Percentiles rank a stretch among this genome's conserved stretches.
phyloP scores from a whole-genome alignment of 2,888 invertebrate species.

The Megalurothrips usitatus region DNA sequence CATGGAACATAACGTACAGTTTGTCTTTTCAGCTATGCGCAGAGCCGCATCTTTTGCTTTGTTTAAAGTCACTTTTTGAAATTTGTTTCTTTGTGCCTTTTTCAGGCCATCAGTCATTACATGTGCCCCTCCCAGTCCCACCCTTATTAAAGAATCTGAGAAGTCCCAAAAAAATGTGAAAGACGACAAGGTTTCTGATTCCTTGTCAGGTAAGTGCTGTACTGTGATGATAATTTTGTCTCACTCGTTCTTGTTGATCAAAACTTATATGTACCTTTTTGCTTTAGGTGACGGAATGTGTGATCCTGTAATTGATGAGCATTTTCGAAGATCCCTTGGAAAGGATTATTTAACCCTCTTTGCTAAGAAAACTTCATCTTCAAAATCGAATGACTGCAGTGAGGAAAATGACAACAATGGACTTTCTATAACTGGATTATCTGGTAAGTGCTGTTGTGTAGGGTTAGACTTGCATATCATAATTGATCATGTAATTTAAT shows the following conservation, averaged over 20 bases:
- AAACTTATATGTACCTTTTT: too few species aligned
- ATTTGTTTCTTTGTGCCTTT: not conserved
- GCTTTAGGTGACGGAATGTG: constrained; percentile 50
- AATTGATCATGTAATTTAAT: not conserved
- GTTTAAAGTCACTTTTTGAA: not conserved
- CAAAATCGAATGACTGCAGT: constrained; percentile 31
- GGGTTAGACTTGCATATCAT: not conserved
- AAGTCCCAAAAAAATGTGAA: not conserved
- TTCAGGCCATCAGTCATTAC: constrained; percentile 11
- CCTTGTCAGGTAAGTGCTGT: not conserved
- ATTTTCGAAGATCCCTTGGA: constrained; percentile 87
- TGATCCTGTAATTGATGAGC: constrained; percentile 91
- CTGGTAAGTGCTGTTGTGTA: constrained; percentile 35
- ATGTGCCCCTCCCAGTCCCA: not conserved
- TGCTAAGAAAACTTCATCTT: constrained; percentile 47
- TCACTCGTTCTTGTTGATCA: too few species aligned
- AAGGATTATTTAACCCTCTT: constrained; percentile 70
- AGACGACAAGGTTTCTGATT: not conserved
- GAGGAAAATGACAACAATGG: constrained; percentile 36
- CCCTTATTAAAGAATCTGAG: not conserved
- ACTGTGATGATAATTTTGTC: not conserved
- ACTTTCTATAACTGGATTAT: constrained; percentile 36
- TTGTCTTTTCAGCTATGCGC: too few species aligned
- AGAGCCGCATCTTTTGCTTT: too few species aligned
- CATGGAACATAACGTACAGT: too few species aligned